These are phyloP conservation scores for Okamejei kenojei DNA, from an alignment of 2,797 vertebrate species.

Conservation along the genomic window DNA sequence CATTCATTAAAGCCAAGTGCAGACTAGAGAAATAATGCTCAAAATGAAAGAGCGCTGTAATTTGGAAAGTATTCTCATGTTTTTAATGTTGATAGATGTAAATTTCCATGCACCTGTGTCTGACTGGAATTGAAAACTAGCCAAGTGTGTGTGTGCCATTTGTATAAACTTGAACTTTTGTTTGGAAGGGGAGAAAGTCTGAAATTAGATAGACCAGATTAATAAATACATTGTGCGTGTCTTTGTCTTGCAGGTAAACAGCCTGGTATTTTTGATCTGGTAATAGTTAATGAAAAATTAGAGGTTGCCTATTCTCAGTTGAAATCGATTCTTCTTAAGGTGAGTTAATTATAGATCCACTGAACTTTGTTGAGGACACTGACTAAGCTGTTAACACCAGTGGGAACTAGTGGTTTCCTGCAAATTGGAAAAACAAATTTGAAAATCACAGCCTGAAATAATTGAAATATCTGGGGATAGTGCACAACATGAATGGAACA, in stretches of 20 bases:
- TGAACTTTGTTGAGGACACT: not conserved
- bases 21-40: no score
- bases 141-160: not conserved
- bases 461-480: not conserved
- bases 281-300: conserved; percentile 81
- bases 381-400: not conserved
- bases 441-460: not conserved
- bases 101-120: not conserved
- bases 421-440: not conserved
- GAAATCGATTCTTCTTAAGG: conserved; percentile 69
- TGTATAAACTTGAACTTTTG: not conserved
- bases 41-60: no score
- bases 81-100: no score
- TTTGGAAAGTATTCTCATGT: not conserved
- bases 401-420: not conserved
- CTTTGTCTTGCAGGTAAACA: conserved; percentile 67
- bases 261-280: conserved; percentile 71
- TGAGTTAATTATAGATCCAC: conserved; percentile 50
- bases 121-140: not conserved
- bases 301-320: conserved; percentile 70
- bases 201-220: not conserved
- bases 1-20: no score
- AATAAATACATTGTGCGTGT: not conserved
- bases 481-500: not conserved
- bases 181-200: not conserved